phyloP scores from a whole-genome alignment of 2,797 vertebrate genomes.

The Semotilus atromaculatus region DNA sequence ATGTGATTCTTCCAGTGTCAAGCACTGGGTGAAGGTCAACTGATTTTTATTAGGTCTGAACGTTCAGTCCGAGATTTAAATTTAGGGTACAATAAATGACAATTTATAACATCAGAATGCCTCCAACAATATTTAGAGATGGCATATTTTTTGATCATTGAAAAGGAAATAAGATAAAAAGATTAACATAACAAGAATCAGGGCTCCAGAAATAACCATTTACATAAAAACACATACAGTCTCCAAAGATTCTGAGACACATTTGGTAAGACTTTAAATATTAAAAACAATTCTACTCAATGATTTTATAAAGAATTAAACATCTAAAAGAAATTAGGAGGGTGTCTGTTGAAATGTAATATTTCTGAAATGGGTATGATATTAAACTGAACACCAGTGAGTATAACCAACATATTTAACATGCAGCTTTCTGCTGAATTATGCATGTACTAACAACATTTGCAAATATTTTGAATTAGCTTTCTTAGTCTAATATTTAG shows the following conservation, averaged over 20 bases:
- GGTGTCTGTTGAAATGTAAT: neutral
- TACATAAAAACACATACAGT: neutral
- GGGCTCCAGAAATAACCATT: neutral
- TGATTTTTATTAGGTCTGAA: neutral
- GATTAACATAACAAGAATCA: neutral
- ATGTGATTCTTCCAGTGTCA: neutral
- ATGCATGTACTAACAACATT: neutral
- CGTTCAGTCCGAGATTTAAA: neutral
- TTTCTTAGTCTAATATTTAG: neutral
- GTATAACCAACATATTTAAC: neutral
- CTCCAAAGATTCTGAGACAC: slow-evolving; percentile 6
- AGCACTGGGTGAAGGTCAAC: neutral
- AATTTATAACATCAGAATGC: neutral
- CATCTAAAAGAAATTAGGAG: neutral
- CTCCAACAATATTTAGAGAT: neutral
- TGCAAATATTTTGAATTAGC: neutral
- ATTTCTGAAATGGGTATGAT: neutral
- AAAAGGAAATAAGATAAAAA: neutral
- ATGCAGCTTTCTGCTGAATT: neutral
- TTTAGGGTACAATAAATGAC: neutral
- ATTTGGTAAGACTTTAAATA: slow-evolving; percentile 18
- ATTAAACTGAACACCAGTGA: neutral
- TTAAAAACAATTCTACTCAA: neutral
- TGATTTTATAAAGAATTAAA: neutral
- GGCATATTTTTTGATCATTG: neutral